phyloP scores from a whole-genome alignment of 2,113 vertebrate genomes.

The Erythrolamprus reginae region DNA sequence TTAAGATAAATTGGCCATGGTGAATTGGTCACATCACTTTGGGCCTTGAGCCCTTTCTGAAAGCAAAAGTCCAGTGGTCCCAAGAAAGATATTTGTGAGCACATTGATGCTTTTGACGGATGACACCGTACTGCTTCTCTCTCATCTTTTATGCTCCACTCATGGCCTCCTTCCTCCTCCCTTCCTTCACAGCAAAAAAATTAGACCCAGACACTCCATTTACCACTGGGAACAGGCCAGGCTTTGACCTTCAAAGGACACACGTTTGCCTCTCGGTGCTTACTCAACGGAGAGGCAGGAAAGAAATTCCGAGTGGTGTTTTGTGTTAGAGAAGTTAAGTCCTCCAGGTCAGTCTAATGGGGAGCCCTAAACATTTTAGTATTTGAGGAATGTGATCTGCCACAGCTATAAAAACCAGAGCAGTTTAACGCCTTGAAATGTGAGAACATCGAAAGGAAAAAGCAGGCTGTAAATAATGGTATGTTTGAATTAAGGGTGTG shows the following conservation, averaged over 20 bases:
- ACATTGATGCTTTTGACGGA: neutral
- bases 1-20: no score
- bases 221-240: neutral
- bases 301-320: neutral
- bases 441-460: neutral
- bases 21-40: neutral
- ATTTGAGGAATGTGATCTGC: constrained; percentile 16
- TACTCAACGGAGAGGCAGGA: neutral
- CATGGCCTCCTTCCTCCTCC: neutral
- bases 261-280: neutral
- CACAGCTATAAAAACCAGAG: neutral
- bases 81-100: neutral
- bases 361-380: constrained; percentile 13
- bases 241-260: neutral
- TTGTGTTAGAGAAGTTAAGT: neutral
- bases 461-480: neutral
- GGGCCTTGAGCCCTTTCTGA: no score
- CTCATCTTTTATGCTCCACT: neutral
- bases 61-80: neutral
- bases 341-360: neutral
- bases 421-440: constrained; percentile 1
- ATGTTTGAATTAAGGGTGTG: neutral
- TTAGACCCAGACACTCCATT: neutral
- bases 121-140: neutral
- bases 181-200: neutral